Percentiles rank a stretch among this genome's conserved stretches.
phyloP scores from a whole-genome alignment of 2,888 invertebrate species.

The Phyto melanocephala region DNA sequence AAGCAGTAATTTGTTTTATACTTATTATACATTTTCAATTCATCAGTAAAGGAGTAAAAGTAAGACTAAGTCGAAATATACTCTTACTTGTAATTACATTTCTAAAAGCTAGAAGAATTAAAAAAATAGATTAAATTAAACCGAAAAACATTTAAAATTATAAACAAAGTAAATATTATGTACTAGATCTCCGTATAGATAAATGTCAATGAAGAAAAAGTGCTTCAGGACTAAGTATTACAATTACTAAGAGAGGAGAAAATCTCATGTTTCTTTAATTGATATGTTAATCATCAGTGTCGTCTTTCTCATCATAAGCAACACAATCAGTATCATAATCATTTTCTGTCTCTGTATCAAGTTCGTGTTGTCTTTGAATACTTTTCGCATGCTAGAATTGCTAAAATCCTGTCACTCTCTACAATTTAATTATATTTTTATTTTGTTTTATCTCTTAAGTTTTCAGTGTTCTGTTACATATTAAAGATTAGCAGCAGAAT shows the following conservation, averaged over 20 bases:
- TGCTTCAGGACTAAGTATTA: conserved; percentile 39
- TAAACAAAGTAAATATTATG: conserved; percentile 2
- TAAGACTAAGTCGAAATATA: background rate
- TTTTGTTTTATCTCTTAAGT: background rate
- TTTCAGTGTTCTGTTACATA: too few relatives aligned
- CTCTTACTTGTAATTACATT: conserved; percentile 4
- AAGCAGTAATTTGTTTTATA: conserved; percentile 12
- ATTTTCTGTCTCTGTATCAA: background rate
- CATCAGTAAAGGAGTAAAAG: background rate
- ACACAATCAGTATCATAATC: background rate
- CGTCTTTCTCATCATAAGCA: background rate
- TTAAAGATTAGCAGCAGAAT: too few relatives aligned
- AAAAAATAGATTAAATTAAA: too few relatives aligned
- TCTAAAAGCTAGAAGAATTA: background rate
- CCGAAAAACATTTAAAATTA: background rate
- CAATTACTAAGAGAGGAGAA: conserved; percentile 59
- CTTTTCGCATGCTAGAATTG: background rate
- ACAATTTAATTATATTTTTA: too few relatives aligned
- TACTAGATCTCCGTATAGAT: conserved; percentile 49
- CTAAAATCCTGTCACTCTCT: background rate
- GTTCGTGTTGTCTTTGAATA: background rate
- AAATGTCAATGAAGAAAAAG: conserved; percentile 39
- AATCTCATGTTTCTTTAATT: conserved; percentile 9
- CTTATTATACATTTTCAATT: conserved; percentile 36
- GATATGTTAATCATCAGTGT: background rate